Evolutionary conservation across 2,113 vertebrate species (phyloP).

Genomic region (Dascyllus trimaculatus): DNA sequence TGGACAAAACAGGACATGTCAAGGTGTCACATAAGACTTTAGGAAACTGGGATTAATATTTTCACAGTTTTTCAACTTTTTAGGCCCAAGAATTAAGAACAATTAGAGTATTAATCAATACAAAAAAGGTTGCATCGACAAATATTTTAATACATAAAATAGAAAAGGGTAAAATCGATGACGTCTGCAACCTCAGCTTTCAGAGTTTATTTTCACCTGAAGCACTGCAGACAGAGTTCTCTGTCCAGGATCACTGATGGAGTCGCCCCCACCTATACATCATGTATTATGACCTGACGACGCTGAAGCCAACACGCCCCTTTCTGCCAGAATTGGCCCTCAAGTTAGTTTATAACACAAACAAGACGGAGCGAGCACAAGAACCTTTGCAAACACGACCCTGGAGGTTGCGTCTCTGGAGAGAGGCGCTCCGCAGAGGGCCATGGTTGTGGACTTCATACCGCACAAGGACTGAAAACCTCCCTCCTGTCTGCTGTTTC

Average conservation of each 20-base stretch:
- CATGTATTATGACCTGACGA: constrained; percentile 14
- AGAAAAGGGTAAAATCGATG: not conserved
- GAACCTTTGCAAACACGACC: constrained; percentile 34
- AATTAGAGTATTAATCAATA: too few relatives aligned
- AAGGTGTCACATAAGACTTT: too few relatives aligned
- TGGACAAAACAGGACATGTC: too few relatives aligned
- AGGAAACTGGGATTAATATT: too few relatives aligned
- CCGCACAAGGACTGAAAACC: constrained; percentile 58
- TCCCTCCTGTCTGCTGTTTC: constrained; percentile 48
- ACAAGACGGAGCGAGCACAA: constrained; percentile 11
- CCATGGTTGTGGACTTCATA: constrained; percentile 27
- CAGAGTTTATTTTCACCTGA: not conserved
- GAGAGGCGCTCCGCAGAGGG: constrained; percentile 6
- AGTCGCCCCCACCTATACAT: constrained; percentile 24
- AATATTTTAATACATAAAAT: not conserved
- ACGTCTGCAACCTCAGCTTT: not conserved
- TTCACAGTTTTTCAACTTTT: too few relatives aligned
- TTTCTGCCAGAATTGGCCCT: not conserved
- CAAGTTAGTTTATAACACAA: constrained; percentile 42
- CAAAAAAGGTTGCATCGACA: too few relatives aligned
- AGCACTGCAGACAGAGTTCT: not conserved
- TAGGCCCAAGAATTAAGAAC: too few relatives aligned
- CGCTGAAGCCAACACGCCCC: not conserved
- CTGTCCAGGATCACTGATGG: constrained; percentile 6
- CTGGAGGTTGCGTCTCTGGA: constrained; percentile 41